These are phyloP conservation scores for Aphidius gifuensis DNA, from an alignment of 1,140 invertebrate species.

Conservation along the genomic window DNA sequence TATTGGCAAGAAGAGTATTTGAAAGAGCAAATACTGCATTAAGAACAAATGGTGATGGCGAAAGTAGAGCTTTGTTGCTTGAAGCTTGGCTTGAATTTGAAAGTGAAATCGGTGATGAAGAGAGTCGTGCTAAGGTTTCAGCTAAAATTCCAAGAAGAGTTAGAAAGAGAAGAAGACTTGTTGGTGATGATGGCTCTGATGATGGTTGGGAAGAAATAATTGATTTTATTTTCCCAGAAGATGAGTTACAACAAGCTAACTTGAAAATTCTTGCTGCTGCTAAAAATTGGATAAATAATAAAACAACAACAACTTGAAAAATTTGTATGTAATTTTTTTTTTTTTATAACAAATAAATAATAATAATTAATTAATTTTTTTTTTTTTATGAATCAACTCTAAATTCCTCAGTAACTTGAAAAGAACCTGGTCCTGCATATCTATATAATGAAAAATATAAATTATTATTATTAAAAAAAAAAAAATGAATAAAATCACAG, in stretches of 20 bases:
- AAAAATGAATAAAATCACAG: too few relatives aligned
- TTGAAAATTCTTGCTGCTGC: conserved; percentile 92
- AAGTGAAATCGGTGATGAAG: conserved; percentile 75
- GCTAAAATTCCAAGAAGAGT: conserved; percentile 91
- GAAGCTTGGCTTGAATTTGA: conserved; percentile 98
- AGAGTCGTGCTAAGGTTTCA: conserved; percentile 71
- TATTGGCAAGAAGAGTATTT: conserved; percentile 78
- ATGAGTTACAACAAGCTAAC: conserved; percentile 90
- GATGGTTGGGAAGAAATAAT: conserved; percentile 99
- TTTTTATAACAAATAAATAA: too few relatives aligned
- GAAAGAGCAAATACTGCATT: conserved; percentile 84
- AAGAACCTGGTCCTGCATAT: too few relatives aligned
- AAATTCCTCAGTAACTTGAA: too few relatives aligned
- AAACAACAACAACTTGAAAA: not conserved
- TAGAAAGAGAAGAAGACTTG: conserved; percentile 89
- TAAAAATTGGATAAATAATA: conserved; percentile 85
- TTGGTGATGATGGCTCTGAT: conserved; percentile 87
- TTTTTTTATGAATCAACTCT: too few relatives aligned
- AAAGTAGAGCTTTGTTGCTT: conserved; percentile 86
- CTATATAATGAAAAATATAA: too few relatives aligned
- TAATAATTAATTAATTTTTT: too few relatives aligned
- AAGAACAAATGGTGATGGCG: conserved; percentile 75
- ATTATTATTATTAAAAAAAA: too few relatives aligned
- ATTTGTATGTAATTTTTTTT: not conserved
- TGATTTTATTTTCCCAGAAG: conserved; percentile 98